Evolutionary conservation across 2,113 vertebrate genomes (phyloP).

Genomic region (Cepphus grylle): DNA sequence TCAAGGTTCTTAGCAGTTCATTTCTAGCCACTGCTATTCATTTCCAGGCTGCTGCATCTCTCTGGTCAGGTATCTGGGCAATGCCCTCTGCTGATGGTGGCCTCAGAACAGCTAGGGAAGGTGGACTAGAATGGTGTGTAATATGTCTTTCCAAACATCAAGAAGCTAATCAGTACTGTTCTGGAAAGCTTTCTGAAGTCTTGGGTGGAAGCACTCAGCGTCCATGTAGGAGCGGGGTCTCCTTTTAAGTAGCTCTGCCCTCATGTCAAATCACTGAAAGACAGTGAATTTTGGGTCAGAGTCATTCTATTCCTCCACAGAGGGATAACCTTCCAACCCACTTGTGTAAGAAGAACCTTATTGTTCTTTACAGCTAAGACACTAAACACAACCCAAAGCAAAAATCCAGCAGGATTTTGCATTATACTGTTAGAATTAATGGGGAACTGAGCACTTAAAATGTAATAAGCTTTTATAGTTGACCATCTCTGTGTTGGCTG

Average conservation of each 20-base stretch:
- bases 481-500: neutral
- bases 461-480: neutral
- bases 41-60: neutral
- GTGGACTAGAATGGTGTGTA: neutral
- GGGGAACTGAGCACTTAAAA: neutral
- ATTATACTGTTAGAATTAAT: neutral
- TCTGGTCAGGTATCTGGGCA: neutral
- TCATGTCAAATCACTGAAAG: neutral
- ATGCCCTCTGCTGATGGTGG: neutral
- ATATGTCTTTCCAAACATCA: neutral
- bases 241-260: neutral
- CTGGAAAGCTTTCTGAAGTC: neutral
- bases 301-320: neutral
- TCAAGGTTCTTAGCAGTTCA: neutral
- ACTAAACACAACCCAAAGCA: neutral
- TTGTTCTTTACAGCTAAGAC: neutral
- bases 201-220: neutral
- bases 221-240: neutral
- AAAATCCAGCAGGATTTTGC: neutral
- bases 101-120: neutral
- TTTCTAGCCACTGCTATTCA: neutral
- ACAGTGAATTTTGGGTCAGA: neutral
- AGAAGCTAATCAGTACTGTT: neutral
- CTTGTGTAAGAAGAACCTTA: neutral
- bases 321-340: rapidly evolving